These are phyloP conservation scores for Hapalemur alaotrensis DNA, from an alignment of 2,797 vertebrate genomes.

Conservation along the genomic window DNA sequence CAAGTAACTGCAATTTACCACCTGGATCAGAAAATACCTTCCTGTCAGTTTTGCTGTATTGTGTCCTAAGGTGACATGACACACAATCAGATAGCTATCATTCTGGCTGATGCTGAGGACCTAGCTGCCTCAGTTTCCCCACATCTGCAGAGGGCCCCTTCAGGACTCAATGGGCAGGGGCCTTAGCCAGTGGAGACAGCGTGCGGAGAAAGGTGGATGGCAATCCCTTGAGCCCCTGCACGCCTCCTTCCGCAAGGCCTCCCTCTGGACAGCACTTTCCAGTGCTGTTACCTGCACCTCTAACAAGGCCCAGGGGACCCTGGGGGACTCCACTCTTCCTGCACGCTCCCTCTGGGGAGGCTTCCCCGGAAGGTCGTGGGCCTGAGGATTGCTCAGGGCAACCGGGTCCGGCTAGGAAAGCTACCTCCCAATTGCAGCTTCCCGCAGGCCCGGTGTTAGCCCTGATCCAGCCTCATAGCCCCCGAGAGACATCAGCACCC, in stretches of 20 bases:
- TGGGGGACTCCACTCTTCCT: neutral
- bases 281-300: neutral
- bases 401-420: neutral
- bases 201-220: neutral
- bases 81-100: neutral
- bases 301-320: slow-evolving; percentile 53
- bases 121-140: neutral
- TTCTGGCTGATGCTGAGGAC: neutral
- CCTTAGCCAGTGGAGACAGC: neutral
- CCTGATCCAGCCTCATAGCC: neutral
- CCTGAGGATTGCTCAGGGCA: neutral
- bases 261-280: neutral
- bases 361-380: neutral
- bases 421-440: neutral
- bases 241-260: neutral
- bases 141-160: neutral
- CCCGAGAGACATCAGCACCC: neutral
- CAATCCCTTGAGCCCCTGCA: neutral
- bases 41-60: neutral
- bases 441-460: neutral
- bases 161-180: neutral
- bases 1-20: neutral
- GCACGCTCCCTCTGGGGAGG: neutral
- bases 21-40: neutral
- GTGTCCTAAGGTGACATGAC: neutral